A percentile compares a stretch with the other conserved stretches of the same genome.
These are phyloP conservation scores for Myoxocephalus aenaeus DNA, from an alignment of 2,797 vertebrate genomes.

Conservation along the genomic window DNA sequence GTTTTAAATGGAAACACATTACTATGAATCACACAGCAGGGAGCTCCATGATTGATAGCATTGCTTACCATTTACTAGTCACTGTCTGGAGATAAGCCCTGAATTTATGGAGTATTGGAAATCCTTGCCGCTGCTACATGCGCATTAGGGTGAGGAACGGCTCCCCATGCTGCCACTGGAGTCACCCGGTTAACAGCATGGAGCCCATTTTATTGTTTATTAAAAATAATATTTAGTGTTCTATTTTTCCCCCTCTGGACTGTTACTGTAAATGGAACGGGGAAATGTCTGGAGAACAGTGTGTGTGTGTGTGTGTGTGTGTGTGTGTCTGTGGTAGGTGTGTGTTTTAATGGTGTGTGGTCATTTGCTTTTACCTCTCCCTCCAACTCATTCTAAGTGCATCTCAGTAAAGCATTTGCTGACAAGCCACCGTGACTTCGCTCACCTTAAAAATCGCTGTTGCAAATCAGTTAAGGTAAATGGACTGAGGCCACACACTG, in stretches of 20 bases:
- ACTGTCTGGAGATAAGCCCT: constrained; percentile 82
- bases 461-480: constrained; percentile 46
- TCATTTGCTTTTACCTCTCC: constrained; percentile 37
- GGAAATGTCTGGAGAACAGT: neutral
- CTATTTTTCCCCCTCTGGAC: neutral
- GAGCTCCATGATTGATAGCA: constrained; percentile 81
- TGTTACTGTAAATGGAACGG: constrained; percentile 45
- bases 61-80: constrained; percentile 85
- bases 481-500: constrained; percentile 23
- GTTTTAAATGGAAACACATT: constrained; percentile 85
- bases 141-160: constrained; percentile 75
- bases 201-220: constrained; percentile 58
- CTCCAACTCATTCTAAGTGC: constrained; percentile 39
- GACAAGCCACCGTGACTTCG: constrained; percentile 29
- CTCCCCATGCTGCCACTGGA: constrained; percentile 48
- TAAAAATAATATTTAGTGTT: constrained; percentile 50
- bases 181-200: constrained; percentile 56
- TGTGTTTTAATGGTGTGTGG: constrained; percentile 19
- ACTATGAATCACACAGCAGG: constrained; percentile 84
- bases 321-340: neutral
- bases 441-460: constrained; percentile 41
- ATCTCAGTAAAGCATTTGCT: constrained; percentile 47
- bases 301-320: constrained; percentile 11
- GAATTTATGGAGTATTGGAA: constrained; percentile 84
- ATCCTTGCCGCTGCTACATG: constrained; percentile 74